Base-by-base conservation (phyloP, 2,113 vertebrate species). In the Lonchura striata region DNA sequence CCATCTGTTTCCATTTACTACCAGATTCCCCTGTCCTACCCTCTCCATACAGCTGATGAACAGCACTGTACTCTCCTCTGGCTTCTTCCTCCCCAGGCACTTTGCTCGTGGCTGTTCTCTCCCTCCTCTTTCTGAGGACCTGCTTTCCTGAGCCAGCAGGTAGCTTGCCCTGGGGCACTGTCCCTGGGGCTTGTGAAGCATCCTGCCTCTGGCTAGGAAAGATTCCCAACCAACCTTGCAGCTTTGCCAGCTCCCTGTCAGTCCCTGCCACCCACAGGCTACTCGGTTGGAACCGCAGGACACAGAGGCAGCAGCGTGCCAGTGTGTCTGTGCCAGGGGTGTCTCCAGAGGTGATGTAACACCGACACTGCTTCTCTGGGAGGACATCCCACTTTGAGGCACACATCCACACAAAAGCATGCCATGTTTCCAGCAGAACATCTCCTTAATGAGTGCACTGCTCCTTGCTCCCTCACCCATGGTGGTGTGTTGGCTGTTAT, bases 251-350 rank as follows among this genome's bases (percentile, higher is more conserved):
- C 13, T n/a, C 70, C 18, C 6, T 1, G 0, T 79, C 39, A 6
- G 46, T 61, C 68, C 56, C 59, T 33, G 24, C 33, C 57, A 60
- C 31, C 27, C 81, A 56, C 27, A 15, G 39, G 17, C 22, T 65
- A 9, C n/a, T 65, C 13, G 0, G 47, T 3, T 59, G 6, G 0
- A 92, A 7, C 35, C 2, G 1, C n/a, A 18, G 65, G 47, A 44
- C 2, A 0, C 0, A 1, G n/a, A 37, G 35, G 1, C 23, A 25
- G 3, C 35, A 70, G 8, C 37, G 2, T 2, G 5, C 37, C 18
- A 5, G 6, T 4, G 22, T 8, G 1, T 46, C 52, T 54, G 31
- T 49, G n/a, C n/a, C 2, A 0, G 35, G 25, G 15, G 15, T 60
- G 4, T 41, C 9, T 0, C 64, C 60, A 90, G 70, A 24, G 19